These are phyloP conservation scores for Telmatherina bonti DNA, from an alignment of 2,797 vertebrate genomes.

Conservation along the genomic window DNA sequence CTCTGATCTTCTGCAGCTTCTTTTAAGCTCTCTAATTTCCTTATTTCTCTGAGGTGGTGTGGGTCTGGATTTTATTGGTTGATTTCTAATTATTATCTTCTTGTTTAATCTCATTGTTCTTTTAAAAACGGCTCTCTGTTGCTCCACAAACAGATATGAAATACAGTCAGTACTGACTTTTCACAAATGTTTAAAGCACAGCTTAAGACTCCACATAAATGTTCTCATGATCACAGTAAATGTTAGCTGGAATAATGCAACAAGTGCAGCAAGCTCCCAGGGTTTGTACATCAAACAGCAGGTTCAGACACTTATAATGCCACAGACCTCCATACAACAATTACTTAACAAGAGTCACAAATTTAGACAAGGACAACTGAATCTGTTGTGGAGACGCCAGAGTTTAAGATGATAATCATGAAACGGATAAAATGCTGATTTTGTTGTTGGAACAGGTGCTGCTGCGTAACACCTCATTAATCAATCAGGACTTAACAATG, in stretches of 20 bases:
- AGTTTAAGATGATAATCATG: slow-evolving; percentile 6
- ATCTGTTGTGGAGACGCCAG: slow-evolving; percentile 1
- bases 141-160: slow-evolving; percentile 5
- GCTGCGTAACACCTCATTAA: slow-evolving; percentile 71
- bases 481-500: slow-evolving; percentile 75
- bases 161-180: not conserved
- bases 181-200: slow-evolving; percentile 1
- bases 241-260: slow-evolving; percentile 43
- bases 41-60: too few relatives aligned
- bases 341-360: slow-evolving; percentile 11
- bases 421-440: slow-evolving; percentile 50
- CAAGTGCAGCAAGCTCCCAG: slow-evolving; percentile 46
- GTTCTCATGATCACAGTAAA: slow-evolving; percentile 35
- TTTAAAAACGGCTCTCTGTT: too few relatives aligned
- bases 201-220: slow-evolving; percentile 1
- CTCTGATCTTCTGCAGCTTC: too few relatives aligned
- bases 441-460: slow-evolving; percentile 72
- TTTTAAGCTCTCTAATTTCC: too few relatives aligned
- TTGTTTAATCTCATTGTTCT: too few relatives aligned
- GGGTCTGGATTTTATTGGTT: too few relatives aligned
- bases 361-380: slow-evolving; percentile 12
- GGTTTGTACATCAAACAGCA: slow-evolving; percentile 64
- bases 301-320: slow-evolving; percentile 28
- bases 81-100: too few relatives aligned
- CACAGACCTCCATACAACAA: slow-evolving; percentile 30